Base-by-base conservation (phyloP, 2,797 vertebrate species). In the Manis crassicaudata region DNA sequence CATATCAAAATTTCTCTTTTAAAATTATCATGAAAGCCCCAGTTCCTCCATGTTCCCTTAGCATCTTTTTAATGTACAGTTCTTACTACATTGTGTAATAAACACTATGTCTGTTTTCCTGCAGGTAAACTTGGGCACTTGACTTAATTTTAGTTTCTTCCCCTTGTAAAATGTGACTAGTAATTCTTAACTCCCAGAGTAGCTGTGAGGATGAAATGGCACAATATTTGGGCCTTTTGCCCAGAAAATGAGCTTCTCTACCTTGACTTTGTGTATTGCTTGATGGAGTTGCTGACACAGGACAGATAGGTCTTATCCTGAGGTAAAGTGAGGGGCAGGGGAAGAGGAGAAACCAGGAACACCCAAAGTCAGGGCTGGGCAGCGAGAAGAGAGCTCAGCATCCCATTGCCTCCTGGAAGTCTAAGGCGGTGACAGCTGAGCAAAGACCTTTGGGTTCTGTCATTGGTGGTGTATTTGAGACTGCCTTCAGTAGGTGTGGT, bases 101-200 rank as follows among this genome's bases (percentile, higher is more conserved):
- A 56, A 16, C n/a, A 9, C 14, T 63, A 27, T 32, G 21, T 58
- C 3, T 9, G 11, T 76, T 88, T 17, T 73, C 12, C 37, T n/a
- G 54, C 25, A 67, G 58, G 27, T 52, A 60, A 75, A 68, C 27
- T 25, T 67, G n/a, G 54, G 63, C 40, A 65, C 25, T 17, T 88
- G 46, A 67, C n/a, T 80, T 88, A 25, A 68, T 86, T 89, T 94
- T 89, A 21, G 14, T 56, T 89, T 82, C 60, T 68, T 56, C n/a
- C 40, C n/a, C 56, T 8, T 25, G n/a, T 67, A 67, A 37, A n/a
- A 50, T 87, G 65, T 10, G 10, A 46, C 40, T 56, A 2, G n/a
- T 80, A 8, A 58, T 27, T 32, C 17, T 62, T 56, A 50, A 35
- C 3, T 10, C 50, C 16, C 73, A 43, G 68, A 52, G 32, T n/a